A percentile compares a stretch with the other conserved stretches of the same genome.
Conservation (phyloP, 2,888 invertebrate species). For the Dicyrtomina minuta region DNA sequence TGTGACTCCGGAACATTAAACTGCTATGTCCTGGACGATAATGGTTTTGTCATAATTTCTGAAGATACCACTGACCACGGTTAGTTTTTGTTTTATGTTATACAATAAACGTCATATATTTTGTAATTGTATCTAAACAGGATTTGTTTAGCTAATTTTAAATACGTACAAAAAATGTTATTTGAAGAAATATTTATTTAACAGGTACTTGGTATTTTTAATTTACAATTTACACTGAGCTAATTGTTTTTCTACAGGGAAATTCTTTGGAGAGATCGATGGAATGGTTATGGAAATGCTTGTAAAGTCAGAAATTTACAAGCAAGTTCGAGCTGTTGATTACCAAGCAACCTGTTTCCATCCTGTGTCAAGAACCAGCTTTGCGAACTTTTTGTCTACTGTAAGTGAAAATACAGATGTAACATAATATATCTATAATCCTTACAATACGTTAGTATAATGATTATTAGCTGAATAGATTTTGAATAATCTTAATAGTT, state of each 20-base stretch:
- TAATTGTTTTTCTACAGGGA: conserved; percentile 36
- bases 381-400: conserved; percentile 50
- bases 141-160: background rate
- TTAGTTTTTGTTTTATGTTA: conserved; percentile 53
- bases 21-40: conserved; percentile 91
- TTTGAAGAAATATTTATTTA: too few species aligned
- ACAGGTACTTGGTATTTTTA: too few species aligned
- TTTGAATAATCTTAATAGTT: too few species aligned
- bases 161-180: too few species aligned
- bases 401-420: conserved; percentile 37
- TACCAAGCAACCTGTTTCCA: conserved; percentile 86
- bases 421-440: background rate
- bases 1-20: conserved; percentile 74
- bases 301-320: conserved; percentile 86
- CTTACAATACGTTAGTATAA: conserved; percentile 8
- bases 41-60: conserved; percentile 89
- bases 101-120: background rate
- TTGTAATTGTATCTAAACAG: too few species aligned
- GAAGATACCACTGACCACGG: conserved; percentile 84
- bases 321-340: conserved; percentile 81
- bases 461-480: too few species aligned
- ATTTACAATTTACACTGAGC: too few species aligned
- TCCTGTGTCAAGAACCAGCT: conserved; percentile 48
- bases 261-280: conserved; percentile 92
- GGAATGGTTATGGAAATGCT: conserved; percentile 82